Percentiles rank a stretch among this genome's conserved stretches.
These are phyloP conservation scores for Sphaeramia orbicularis DNA, from an alignment of 2,797 vertebrate genomes.

Conservation along the genomic window DNA sequence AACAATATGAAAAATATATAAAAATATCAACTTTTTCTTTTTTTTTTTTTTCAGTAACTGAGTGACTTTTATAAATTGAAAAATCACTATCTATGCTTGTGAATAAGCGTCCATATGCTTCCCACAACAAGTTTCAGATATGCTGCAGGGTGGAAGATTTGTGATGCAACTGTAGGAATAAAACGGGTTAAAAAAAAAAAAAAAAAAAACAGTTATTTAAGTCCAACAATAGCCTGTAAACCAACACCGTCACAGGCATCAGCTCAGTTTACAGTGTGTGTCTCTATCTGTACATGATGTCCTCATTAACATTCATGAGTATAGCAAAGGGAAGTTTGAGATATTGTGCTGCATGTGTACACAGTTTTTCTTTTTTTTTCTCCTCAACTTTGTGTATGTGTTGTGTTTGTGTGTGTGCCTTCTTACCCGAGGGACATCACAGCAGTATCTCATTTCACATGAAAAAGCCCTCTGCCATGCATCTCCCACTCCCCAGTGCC, in stretches of 20 bases:
- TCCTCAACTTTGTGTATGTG: constrained; percentile 65
- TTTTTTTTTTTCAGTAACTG: no score
- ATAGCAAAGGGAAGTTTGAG: constrained; percentile 62
- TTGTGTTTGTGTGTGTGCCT: constrained; percentile 55
- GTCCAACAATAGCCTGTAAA: constrained; percentile 36
- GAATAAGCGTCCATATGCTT: no score
- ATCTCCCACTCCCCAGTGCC: constrained; percentile 31
- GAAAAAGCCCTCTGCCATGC: constrained; percentile 69
- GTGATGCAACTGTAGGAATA: no score
- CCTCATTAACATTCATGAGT: constrained; percentile 75
- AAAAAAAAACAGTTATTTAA: constrained; percentile 8
- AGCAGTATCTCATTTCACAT: constrained; percentile 85
- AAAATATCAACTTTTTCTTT: no score
- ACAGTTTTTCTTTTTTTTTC: constrained; percentile 50
- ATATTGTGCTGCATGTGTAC: constrained; percentile 63
- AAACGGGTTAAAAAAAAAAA: no score
- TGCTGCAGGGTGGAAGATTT: no score
- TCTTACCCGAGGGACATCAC: constrained; percentile 80
- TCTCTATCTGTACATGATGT: constrained; percentile 28
- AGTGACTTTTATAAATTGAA: no score
- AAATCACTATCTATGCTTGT: no score
- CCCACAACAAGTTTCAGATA: no score
- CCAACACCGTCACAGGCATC: constrained; percentile 12
- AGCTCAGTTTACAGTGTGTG: constrained; percentile 30
- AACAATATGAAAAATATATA: no score